phyloP scores from a whole-genome alignment of 2,113 vertebrate species.

The Epinephelus fuscoguttatus region DNA sequence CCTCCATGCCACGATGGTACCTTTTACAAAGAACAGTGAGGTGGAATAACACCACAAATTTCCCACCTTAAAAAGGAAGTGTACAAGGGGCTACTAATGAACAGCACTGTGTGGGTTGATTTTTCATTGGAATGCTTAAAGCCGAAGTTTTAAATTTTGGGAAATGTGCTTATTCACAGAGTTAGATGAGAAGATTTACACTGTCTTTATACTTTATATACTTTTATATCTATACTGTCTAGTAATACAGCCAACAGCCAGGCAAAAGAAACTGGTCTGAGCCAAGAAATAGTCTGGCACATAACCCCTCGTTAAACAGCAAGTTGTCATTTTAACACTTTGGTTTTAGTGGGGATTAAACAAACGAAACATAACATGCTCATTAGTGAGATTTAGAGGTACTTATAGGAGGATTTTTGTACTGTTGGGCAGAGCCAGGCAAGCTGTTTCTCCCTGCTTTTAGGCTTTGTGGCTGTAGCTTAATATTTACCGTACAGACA shows the following conservation, averaged over 20 bases:
- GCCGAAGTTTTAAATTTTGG: background rate
- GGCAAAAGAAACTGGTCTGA: background rate
- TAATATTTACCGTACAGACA: background rate
- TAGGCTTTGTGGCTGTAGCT: background rate
- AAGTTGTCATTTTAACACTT: background rate
- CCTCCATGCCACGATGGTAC: no score
- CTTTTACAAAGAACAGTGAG: no score
- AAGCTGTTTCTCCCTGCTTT: background rate
- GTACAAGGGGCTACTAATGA: no score
- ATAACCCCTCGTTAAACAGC: background rate
- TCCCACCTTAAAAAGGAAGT: no score
- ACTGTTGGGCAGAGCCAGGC: background rate
- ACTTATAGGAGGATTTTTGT: background rate
- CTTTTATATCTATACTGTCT: no score
- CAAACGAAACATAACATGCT: conserved; percentile 6
- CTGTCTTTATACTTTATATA: background rate
- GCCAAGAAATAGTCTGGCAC: background rate
- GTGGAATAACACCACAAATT: no score
- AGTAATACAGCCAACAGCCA: background rate
- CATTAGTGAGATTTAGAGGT: background rate
- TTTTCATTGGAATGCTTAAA: conserved; percentile 5
- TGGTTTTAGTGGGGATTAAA: background rate
- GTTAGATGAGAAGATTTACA: background rate
- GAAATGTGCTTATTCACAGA: background rate
- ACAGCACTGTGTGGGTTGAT: background rate